phyloP scores from a whole-genome alignment of 2,113 vertebrate genomes.

The Tetrax tetrax region DNA sequence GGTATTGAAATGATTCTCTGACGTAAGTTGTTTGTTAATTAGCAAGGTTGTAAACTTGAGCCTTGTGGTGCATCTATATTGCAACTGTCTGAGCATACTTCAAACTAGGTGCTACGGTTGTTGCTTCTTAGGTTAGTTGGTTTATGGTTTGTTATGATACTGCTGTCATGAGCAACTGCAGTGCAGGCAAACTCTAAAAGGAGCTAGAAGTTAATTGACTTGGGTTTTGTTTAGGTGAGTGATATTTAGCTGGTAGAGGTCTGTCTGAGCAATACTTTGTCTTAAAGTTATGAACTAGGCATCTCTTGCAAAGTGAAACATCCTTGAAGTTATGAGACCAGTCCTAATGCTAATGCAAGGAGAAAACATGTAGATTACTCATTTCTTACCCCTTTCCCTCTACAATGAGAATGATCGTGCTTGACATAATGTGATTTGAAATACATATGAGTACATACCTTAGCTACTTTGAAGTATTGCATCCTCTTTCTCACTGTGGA shows the following conservation, averaged over 20 bases:
- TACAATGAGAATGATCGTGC: accelerated
- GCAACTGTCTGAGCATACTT: neutral
- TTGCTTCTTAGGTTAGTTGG: neutral
- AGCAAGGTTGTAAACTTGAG: neutral
- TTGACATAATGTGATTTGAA: neutral
- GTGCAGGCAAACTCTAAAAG: neutral
- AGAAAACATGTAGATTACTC: neutral
- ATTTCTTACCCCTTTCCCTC: neutral
- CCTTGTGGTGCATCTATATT: neutral
- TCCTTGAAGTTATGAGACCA: neutral
- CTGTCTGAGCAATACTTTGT: neutral
- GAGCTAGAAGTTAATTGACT: neutral
- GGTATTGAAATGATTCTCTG: neutral
- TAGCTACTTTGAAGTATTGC: neutral
- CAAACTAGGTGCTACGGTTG: neutral
- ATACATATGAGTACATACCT: neutral
- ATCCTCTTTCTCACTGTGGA: neutral
- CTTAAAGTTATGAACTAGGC: neutral
- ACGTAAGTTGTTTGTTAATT: neutral
- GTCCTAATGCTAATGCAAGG: neutral
- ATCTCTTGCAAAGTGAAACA: neutral
- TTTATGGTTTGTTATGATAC: neutral
- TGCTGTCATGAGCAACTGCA: conserved; percentile 20
- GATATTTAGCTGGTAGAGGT: neutral
- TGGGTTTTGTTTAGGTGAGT: neutral